Percentiles rank a stretch among this genome's conserved stretches.
phyloP scores from a whole-genome alignment of 2,888 invertebrate species.

The Cheilosia pagana region DNA sequence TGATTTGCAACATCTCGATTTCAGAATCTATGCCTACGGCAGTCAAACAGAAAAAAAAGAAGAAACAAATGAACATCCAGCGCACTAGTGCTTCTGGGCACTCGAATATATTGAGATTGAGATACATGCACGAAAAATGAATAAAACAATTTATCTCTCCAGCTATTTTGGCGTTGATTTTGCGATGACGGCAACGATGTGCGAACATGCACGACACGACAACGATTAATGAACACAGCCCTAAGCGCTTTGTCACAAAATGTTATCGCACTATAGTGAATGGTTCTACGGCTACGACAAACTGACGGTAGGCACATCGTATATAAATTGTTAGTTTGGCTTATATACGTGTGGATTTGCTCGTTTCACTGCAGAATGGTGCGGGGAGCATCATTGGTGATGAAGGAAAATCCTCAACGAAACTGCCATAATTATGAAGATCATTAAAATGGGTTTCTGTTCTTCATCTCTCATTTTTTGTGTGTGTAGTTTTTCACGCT shows the following conservation, averaged over 20 bases:
- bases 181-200: slow-evolving; percentile 54
- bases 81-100: not conserved
- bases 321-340: slow-evolving; percentile 47
- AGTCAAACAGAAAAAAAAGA: slow-evolving; percentile 1
- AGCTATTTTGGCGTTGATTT: slow-evolving; percentile 55
- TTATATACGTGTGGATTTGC: slow-evolving; percentile 25
- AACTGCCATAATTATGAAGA: slow-evolving; percentile 74
- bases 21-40: slow-evolving; percentile 35
- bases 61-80: slow-evolving; percentile 1
- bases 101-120: slow-evolving; percentile 1
- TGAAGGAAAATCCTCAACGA: slow-evolving; percentile 63
- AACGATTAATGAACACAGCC: slow-evolving; percentile 74
- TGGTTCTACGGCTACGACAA: not conserved
- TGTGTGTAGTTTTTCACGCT: slow-evolving; percentile 47
- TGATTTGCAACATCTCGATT: slow-evolving; percentile 55
- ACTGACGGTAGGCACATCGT: slow-evolving; percentile 7
- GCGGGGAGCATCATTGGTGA: slow-evolving; percentile 35
- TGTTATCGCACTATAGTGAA: slow-evolving; percentile 21
- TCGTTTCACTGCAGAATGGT: not conserved
- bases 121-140: slow-evolving; percentile 21
- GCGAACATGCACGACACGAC: slow-evolving; percentile 32
- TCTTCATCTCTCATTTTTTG: not conserved
- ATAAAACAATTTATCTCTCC: slow-evolving; percentile 47
- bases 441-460: slow-evolving; percentile 67
- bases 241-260: slow-evolving; percentile 57